phyloP scores from a whole-genome alignment of 2,797 vertebrate genomes.

The Caiman crocodilus region DNA sequence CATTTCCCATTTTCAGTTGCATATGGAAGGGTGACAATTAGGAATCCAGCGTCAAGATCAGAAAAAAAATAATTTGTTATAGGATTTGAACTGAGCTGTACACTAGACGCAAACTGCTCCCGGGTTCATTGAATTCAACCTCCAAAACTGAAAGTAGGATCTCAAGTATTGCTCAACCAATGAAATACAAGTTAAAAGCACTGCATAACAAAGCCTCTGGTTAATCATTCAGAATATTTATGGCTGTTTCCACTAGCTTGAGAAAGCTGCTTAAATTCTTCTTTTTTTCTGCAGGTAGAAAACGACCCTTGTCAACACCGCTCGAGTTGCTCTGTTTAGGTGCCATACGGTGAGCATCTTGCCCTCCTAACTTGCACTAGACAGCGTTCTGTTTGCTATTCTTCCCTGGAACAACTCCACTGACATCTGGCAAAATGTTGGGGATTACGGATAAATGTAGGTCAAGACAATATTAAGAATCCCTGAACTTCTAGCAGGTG shows the following conservation, averaged over 20 bases:
- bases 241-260: not conserved
- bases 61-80: conserved; percentile 37
- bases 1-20: not conserved
- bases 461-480: conserved; percentile 40
- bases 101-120: not conserved
- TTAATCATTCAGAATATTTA: conserved; percentile 2
- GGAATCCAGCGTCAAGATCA: conserved; percentile 4
- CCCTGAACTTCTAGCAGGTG: not conserved
- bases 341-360: not conserved
- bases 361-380: conserved; percentile 22
- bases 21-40: not conserved
- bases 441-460: conserved; percentile 44
- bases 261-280: not conserved
- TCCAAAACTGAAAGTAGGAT: conserved; percentile 1
- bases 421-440: conserved; percentile 47
- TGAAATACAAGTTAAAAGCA: not conserved
- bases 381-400: conserved; percentile 51
- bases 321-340: not conserved
- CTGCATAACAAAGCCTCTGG: not conserved
- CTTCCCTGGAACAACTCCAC: conserved; percentile 31
- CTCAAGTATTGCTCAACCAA: not conserved
- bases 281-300: not conserved
- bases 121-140: not conserved
- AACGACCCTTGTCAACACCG: not conserved
- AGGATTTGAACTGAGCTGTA: conserved; percentile 29